A percentile compares a stretch with the other conserved stretches of the same genome.
Conservation (phyloP, 2,888 invertebrate genomes). For the Augiades crinisus region DNA sequence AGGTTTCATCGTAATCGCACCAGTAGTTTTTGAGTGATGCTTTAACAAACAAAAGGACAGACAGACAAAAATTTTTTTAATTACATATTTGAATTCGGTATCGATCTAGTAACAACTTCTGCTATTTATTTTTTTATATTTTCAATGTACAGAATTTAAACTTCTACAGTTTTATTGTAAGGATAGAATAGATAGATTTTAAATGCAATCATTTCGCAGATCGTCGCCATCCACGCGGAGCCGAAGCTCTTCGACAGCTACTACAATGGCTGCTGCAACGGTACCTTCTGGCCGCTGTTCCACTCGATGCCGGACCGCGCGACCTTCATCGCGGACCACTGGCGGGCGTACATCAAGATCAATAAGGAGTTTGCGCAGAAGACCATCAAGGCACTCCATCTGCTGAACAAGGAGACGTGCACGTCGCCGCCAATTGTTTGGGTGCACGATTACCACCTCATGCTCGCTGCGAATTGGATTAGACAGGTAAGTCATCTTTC, state of each 20-base stretch:
- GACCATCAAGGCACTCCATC: slow-evolving; percentile 85
- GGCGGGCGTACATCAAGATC: slow-evolving; percentile 90
- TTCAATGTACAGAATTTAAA: too few species aligned
- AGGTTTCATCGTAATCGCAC: too few species aligned
- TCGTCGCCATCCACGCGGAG: slow-evolving; percentile 90
- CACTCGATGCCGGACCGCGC: slow-evolving; percentile 96
- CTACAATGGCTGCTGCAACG: slow-evolving; percentile 96
- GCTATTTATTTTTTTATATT: too few species aligned
- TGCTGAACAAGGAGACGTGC: slow-evolving; percentile 76
- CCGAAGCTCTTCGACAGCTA: slow-evolving; percentile 90
- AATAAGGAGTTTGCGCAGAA: slow-evolving; percentile 92
- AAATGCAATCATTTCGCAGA: slow-evolving; percentile 78
- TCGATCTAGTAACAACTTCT: too few species aligned
- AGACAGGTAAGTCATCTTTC: slow-evolving; percentile 88
- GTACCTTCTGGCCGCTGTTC: slow-evolving; percentile 95
- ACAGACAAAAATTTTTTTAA: too few species aligned
- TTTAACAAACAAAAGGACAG: too few species aligned
- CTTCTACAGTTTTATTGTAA: too few species aligned
- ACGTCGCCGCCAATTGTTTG: slow-evolving; percentile 88
- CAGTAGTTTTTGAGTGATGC: too few species aligned
- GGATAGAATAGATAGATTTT: too few species aligned
- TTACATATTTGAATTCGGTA: too few species aligned
- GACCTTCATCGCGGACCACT: slow-evolving; percentile 90
- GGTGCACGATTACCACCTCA: slow-evolving; percentile 97
- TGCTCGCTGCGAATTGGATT: slow-evolving; percentile 95